Percentiles rank a stretch among this genome's conserved stretches.
These are phyloP conservation scores for Zingel zingel DNA, from an alignment of 2,113 vertebrate species.

Conservation along the genomic window DNA sequence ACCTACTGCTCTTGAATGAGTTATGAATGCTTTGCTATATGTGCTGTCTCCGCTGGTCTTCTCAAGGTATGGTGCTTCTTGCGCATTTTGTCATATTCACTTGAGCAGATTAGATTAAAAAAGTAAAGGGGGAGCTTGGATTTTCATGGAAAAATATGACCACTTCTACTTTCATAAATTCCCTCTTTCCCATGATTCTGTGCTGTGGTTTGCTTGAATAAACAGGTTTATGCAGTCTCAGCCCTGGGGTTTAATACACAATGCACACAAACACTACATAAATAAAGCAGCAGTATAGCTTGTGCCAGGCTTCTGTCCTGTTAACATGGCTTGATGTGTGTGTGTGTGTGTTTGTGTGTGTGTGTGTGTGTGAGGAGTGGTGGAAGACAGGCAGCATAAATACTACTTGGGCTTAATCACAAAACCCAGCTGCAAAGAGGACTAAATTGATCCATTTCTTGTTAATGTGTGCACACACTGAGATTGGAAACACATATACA, in stretches of 20 bases:
- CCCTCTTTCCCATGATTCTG: neutral
- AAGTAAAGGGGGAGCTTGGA: slow-evolving; percentile 26
- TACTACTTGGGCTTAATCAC: slow-evolving; percentile 75
- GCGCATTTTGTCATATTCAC: slow-evolving; percentile 48
- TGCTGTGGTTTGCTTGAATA: slow-evolving; percentile 55
- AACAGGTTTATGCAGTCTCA: slow-evolving; percentile 81
- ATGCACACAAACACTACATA: slow-evolving; percentile 75
- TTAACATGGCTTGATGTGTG: slow-evolving; percentile 58
- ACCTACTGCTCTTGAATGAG: slow-evolving; percentile 46
- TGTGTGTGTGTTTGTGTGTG: slow-evolving; percentile 31
- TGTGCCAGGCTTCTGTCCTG: slow-evolving; percentile 75
- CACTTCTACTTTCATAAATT: slow-evolving; percentile 21
- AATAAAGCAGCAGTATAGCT: slow-evolving; percentile 76
- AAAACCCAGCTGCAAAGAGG: slow-evolving; percentile 64
- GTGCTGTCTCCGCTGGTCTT: slow-evolving; percentile 10
- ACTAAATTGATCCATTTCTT: slow-evolving; percentile 72
- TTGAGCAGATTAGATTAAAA: slow-evolving; percentile 45
- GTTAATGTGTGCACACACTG: slow-evolving; percentile 54
- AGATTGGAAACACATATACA: slow-evolving; percentile 34
- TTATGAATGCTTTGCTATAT: slow-evolving; percentile 38
- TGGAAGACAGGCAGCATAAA: slow-evolving; percentile 77
- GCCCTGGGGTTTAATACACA: slow-evolving; percentile 67
- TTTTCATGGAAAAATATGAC: slow-evolving; percentile 55
- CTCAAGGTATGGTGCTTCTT: slow-evolving; percentile 1
- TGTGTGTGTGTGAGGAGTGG: slow-evolving; percentile 19